Evolutionary conservation across 2,113 vertebrate species (phyloP).

Genomic region (Oryzias curvinotus): DNA sequence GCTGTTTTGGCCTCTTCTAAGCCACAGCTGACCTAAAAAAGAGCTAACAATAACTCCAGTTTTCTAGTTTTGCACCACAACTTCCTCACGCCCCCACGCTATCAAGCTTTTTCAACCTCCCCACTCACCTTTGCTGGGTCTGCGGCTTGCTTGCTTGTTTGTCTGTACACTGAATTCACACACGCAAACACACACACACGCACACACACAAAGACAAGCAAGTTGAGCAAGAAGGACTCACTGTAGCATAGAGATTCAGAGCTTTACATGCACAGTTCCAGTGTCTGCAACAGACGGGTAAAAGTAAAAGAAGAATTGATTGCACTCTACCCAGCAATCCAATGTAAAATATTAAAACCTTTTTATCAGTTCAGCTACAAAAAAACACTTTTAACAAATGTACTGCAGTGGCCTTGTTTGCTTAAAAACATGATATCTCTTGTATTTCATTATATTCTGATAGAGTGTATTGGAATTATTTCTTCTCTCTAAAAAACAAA

Average conservation of each 20-base stretch:
- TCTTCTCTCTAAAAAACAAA: no score
- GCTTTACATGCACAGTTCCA: constrained; percentile 22
- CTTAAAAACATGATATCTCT: background rate
- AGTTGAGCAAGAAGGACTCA: constrained; percentile 16
- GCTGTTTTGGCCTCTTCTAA: constrained; percentile 66
- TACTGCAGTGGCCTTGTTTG: constrained; percentile 13
- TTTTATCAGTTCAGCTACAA: constrained; percentile 4
- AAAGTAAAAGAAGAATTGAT: background rate
- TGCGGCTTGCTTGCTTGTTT: constrained; percentile 5
- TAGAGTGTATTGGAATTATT: no score
- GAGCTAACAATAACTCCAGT: constrained; percentile 55
- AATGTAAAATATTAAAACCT: constrained; percentile 7
- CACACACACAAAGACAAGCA: background rate
- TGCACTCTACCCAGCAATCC: constrained; percentile 17
- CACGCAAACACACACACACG: background rate
- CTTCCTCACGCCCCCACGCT: background rate
- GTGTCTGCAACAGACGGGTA: constrained; percentile 1
- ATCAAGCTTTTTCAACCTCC: constrained; percentile 10
- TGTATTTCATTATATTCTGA: constrained; percentile 2
- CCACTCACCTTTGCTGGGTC: background rate
- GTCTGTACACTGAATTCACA: constrained; percentile 24
- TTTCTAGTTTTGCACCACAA: constrained; percentile 43
- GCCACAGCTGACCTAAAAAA: constrained; percentile 58
- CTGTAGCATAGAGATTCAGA: constrained; percentile 16
- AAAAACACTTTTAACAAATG: constrained; percentile 14